Percentiles rank a stretch among this genome's conserved stretches.
Evolutionary conservation across 30 jellyfish, hydroid and myxozoan genomes (phyloP).

Genomic region (Rhopilema esculentum): DNA sequence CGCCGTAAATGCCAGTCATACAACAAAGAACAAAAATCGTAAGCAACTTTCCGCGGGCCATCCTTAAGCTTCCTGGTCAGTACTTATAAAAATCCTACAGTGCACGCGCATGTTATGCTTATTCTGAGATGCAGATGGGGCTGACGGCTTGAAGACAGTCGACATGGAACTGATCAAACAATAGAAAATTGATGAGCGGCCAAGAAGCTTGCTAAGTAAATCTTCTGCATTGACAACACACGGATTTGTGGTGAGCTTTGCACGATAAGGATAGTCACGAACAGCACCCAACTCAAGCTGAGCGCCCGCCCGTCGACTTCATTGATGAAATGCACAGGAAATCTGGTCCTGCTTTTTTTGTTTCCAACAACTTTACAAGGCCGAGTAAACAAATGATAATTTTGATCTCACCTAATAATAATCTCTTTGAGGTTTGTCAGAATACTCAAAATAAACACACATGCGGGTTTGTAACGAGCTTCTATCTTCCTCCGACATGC

Average conservation of each 20-base stretch:
- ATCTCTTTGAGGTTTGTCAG: constrained; percentile 25
- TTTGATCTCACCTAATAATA: neutral
- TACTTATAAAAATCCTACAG: neutral
- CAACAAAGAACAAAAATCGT: neutral
- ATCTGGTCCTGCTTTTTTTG: neutral
- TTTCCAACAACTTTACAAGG: neutral
- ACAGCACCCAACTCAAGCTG: constrained; percentile 13
- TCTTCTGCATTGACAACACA: constrained; percentile 21
- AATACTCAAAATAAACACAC: neutral
- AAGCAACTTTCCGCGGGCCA: neutral
- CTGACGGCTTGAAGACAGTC: constrained; percentile 2
- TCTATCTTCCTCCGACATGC: neutral
- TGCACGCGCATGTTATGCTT: neutral
- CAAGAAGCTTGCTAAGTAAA: constrained; percentile 16
- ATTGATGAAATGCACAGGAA: constrained; percentile 1
- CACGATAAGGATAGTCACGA: constrained; percentile 37
- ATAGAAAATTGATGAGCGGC: constrained; percentile 49
- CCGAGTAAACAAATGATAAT: neutral
- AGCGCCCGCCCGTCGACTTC: constrained; percentile 27
- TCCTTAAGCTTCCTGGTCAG: constrained; percentile 2
- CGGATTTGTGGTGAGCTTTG: constrained; percentile 37
- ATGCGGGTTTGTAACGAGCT: neutral
- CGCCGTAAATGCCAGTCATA: neutral
- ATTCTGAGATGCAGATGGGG: neutral
- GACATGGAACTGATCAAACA: constrained; percentile 13